These are phyloP conservation scores for Alaudala cheleensis DNA, from an alignment of 2,113 vertebrate genomes.

Conservation along the genomic window DNA sequence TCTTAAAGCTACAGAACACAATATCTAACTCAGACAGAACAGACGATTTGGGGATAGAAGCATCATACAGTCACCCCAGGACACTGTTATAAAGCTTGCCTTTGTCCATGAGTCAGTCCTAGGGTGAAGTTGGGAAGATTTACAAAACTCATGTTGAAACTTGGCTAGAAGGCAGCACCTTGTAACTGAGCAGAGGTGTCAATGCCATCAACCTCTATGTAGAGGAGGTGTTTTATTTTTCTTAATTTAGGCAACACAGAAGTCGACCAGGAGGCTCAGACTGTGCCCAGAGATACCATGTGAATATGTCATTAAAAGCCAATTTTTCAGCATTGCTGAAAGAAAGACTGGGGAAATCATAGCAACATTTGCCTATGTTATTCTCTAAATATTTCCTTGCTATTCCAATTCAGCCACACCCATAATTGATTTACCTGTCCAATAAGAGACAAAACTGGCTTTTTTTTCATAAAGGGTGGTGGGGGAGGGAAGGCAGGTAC, in stretches of 20 bases:
- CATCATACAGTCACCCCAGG: too few species aligned
- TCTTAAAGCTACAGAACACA: too few species aligned
- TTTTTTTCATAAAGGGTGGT: neutral
- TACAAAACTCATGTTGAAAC: neutral
- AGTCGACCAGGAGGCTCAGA: neutral
- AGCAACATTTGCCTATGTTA: neutral
- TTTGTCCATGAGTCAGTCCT: neutral
- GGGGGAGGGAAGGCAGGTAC: neutral
- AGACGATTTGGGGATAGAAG: too few species aligned
- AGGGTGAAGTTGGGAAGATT: neutral
- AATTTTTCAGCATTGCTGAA: neutral
- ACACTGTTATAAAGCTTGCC: neutral
- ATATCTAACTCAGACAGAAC: too few species aligned
- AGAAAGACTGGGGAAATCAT: neutral
- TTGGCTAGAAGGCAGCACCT: neutral
- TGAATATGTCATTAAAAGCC: neutral
- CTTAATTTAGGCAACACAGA: neutral
- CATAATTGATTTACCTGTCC: neutral
- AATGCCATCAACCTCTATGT: neutral
- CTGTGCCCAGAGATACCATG: neutral
- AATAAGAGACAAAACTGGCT: neutral
- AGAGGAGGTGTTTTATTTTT: neutral
- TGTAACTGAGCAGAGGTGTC: neutral
- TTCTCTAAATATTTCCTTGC: neutral
- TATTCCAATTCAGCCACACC: neutral